Evolutionary conservation across 2,888 invertebrate species (phyloP), one percentile per base, ranked within the genome.

Genomic region (Dicroscelio sp.): DNA sequence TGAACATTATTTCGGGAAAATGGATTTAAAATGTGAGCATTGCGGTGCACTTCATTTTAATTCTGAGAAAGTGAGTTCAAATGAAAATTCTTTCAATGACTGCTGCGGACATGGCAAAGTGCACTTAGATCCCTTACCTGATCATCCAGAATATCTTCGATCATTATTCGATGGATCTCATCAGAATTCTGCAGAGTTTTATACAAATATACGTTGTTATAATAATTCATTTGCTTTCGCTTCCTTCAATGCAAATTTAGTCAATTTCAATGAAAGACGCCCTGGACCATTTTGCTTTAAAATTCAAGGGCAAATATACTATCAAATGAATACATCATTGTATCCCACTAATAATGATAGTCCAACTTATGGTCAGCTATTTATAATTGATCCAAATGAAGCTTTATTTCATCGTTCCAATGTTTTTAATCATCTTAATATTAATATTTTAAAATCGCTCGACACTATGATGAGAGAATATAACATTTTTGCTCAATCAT

Each of bases 381-480:
- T 85, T n/a, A 85, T 84, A 27, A 30, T 80, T 20, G 87, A 82
- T 82, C 75, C 63, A 60, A 48, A 75, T 63, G 88, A 88, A 82
- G 90, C 88, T 80, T 33, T 67, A 33, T 20, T 86, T 25, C 30
- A 73, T 43, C 30, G 73, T 75, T 52, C 65, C 20, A 65, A 14
- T 33, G n/a, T 65, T 65, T 65, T 65, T 33, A 20, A 27, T 43
- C n/a, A 78, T 43, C 17, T 78, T 20, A 43, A 91, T 25, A 60
- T 67, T 73, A 33, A 86, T 82, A 33, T 79, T 48, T 69, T 60
- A 33, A 1, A 43, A 71, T n/a, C 33, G 10, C 55, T 78, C 14
- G 63, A 82, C 55, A 75, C 69, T 20, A 52, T 73, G 31, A 75
- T 86, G 43, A 58, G 38, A 25, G 48, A 86, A 27, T 58, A 86